Conservation (phyloP, 2,888 invertebrate genomes). For the Ectemnius lituratus region DNA sequence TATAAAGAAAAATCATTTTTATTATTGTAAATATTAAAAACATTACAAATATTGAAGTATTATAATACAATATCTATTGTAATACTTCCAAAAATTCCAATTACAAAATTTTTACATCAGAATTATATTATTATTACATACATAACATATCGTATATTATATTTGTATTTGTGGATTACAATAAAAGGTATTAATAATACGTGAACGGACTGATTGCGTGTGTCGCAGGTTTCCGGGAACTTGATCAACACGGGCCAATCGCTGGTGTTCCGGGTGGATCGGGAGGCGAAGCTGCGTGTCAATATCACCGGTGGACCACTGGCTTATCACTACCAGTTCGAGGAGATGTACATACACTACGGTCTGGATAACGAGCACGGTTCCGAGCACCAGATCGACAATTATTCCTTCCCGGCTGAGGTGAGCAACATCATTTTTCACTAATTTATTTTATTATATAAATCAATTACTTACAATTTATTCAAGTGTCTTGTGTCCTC, state of each 20-base stretch:
- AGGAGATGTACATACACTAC: conserved; percentile 97
- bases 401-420: conserved; percentile 98
- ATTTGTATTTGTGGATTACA: no score
- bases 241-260: conserved; percentile 97
- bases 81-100: no score
- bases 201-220: not conserved
- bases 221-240: conserved; percentile 88
- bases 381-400: conserved; percentile 97
- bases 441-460: not conserved
- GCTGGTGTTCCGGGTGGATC: conserved; percentile 93
- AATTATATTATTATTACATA: no score
- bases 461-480: no score
- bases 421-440: conserved; percentile 79
- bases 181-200: not conserved
- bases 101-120: no score
- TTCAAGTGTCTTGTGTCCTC: no score
- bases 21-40: no score
- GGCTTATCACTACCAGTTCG: conserved; percentile 96
- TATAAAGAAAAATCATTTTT: no score
- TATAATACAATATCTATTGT: no score
- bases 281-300: conserved; percentile 92
- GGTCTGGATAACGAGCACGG: conserved; percentile 93
- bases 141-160: no score
- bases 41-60: no score
- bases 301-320: conserved; percentile 98